Base-by-base conservation (phyloP, 2,113 vertebrate genomes). In the Stegastes partitus region DNA sequence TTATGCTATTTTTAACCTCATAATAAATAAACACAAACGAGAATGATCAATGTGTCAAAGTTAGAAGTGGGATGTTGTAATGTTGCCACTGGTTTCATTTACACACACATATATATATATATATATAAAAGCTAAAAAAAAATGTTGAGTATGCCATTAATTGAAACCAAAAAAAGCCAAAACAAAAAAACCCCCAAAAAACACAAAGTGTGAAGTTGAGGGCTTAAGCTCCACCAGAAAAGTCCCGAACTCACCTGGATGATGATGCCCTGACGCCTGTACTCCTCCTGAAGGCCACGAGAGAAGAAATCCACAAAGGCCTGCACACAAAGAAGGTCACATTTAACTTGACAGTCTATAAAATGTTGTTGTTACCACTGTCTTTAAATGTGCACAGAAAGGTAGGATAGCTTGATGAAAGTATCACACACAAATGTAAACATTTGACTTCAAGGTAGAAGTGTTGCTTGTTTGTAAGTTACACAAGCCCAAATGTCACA, bases 221-320 rank as follows among this genome's bases (percentile, higher is more conserved):
- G 19, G 4, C 44, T 19, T n/a, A 1, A 44, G 19, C 42, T 31
- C 31, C 15, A 47, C 2, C 34, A 61, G 11, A 22, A 1, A 25
- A 39, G 6, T 3, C 16, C 4, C 55, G 63, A 62, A 61, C 91
- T 95, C 89, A 99, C 98, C 96, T 99, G 98, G 84, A 99, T 95
- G 77, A 97, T 95, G 93, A 99, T 92, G 66, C 98, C 98, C 86
- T 96, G 96, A 83, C 92, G 94, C 85, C 90, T 94, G 77, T 99
- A 99, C 87, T 99, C 98, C 53, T 95, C 93, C 25, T 97, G 94
- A 76, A 99, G 94, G 73, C 95, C 93, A 75, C 61, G 96, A 59
- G 98, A 99, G 92, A 99, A 99, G 93, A 95, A 98, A 91, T 98
- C 96, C 85, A 97, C 94, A 94, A 99, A 99, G 67, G 94, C 95